A percentile compares a stretch with the other conserved stretches of the same genome.
Conservation (phyloP, 2,113 vertebrate species). For the Abramis brama region DNA sequence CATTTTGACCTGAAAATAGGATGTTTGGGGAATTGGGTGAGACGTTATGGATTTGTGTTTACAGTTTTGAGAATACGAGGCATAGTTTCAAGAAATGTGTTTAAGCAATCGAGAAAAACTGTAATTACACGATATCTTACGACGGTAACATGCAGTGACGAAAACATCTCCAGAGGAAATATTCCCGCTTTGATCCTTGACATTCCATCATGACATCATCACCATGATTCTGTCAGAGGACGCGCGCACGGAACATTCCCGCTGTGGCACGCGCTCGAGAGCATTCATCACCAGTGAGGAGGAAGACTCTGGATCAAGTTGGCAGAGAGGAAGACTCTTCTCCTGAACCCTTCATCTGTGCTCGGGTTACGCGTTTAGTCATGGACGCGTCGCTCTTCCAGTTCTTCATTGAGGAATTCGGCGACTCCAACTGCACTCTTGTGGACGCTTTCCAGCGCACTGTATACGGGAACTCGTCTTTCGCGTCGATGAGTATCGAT, state of each 20-base stretch:
- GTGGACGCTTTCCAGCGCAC: constrained; percentile 81
- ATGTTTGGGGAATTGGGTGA: no score
- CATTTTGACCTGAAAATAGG: no score
- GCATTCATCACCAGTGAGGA: constrained; percentile 25
- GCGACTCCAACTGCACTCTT: constrained; percentile 90
- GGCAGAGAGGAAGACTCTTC: background rate
- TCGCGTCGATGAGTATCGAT: constrained; percentile 77
- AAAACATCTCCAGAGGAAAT: background rate
- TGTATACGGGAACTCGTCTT: constrained; percentile 80
- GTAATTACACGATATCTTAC: background rate
- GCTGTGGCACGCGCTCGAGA: constrained; percentile 51
- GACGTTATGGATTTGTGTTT: no score
- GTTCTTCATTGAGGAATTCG: constrained; percentile 83
- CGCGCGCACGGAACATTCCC: constrained; percentile 17
- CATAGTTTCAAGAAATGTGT: no score
- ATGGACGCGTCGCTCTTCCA: constrained; percentile 85
- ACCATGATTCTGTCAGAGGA: background rate
- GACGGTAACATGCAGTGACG: background rate
- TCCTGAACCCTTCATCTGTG: background rate
- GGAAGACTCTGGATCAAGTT: constrained; percentile 33
- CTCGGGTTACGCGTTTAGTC: background rate
- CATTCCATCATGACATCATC: constrained; percentile 35
- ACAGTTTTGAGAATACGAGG: no score
- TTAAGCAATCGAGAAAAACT: no score
- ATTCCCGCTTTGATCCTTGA: constrained; percentile 5